phyloP scores from a whole-genome alignment of 2,113 vertebrate species.

The Solea solea region DNA sequence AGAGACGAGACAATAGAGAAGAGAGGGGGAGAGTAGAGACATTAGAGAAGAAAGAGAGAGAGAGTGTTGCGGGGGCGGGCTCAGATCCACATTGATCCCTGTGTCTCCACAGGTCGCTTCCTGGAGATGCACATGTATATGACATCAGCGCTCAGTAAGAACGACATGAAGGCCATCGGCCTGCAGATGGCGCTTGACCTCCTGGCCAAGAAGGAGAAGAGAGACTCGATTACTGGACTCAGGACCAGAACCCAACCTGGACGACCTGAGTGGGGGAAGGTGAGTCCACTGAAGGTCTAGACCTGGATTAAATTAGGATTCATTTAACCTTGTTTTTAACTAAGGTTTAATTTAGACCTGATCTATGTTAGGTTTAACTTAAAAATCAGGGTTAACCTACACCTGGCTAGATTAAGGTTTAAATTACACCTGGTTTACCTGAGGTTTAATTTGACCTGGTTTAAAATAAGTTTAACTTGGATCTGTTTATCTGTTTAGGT shows the following conservation, averaged over 20 bases:
- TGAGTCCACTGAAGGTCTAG: slow-evolving; percentile 39
- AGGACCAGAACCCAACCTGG: slow-evolving; percentile 87
- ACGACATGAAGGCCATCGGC: slow-evolving; percentile 90
- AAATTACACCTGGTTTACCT: not conserved
- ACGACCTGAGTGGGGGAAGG: slow-evolving; percentile 87
- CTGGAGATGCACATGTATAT: slow-evolving; percentile 94
- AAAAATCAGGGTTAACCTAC: no score
- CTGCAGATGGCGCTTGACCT: slow-evolving; percentile 93
- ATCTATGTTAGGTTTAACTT: no score
- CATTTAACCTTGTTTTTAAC: no score
- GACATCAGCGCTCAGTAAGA: slow-evolving; percentile 87
- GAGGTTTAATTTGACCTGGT: no score
- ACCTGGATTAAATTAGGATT: no score
- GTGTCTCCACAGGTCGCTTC: slow-evolving; percentile 78
- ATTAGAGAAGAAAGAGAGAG: not conserved
- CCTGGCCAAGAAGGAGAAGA: slow-evolving; percentile 87
- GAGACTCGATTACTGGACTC: slow-evolving; percentile 88
- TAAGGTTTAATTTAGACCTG: no score
- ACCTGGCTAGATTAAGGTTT: no score
- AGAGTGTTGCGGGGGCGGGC: not conserved
- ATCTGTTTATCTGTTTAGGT: no score
- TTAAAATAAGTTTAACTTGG: no score
- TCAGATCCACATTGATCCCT: not conserved
- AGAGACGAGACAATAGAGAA: not conserved
- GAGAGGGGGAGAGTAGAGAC: not conserved